These are phyloP conservation scores for Netelia melanura DNA, from an alignment of 2,888 invertebrate genomes.

Conservation along the genomic window DNA sequence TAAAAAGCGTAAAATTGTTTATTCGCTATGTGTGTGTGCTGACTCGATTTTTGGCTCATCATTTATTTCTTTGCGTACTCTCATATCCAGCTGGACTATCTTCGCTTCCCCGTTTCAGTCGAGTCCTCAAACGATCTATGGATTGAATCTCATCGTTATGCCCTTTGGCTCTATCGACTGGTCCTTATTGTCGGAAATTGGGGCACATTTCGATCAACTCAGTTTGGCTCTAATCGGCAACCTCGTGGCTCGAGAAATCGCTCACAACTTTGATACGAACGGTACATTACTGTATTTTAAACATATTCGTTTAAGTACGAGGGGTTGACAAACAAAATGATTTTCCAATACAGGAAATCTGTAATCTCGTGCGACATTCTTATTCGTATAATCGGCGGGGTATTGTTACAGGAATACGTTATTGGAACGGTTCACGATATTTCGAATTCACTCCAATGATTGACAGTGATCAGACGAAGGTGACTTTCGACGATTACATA, in stretches of 20 bases:
- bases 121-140: constrained; percentile 70
- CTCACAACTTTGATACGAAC: constrained; percentile 76
- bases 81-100: constrained; percentile 75
- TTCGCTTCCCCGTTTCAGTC: constrained; percentile 76
- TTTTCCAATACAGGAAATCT: constrained; percentile 26
- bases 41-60: constrained; percentile 22
- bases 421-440: constrained; percentile 73
- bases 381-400: neutral
- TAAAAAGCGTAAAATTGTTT: constrained; percentile 44
- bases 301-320: constrained; percentile 16
- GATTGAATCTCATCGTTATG: constrained; percentile 73
- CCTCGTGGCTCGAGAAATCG: constrained; percentile 77
- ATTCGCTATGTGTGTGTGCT: constrained; percentile 28
- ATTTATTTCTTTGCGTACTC: neutral
- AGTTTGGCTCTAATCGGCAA: constrained; percentile 76
- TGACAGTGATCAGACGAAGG: constrained; percentile 46
- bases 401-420: constrained; percentile 72
- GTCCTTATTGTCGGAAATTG: constrained; percentile 59
- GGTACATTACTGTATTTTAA: constrained; percentile 70
- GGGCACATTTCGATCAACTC: constrained; percentile 70
- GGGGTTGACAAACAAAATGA: neutral
- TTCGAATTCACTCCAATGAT: constrained; percentile 54
- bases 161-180: constrained; percentile 77
- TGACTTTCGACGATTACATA: constrained; percentile 70
- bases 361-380: neutral